Conservation (phyloP, 2,888 invertebrate species). For the Eristalinus sepulchralis region DNA sequence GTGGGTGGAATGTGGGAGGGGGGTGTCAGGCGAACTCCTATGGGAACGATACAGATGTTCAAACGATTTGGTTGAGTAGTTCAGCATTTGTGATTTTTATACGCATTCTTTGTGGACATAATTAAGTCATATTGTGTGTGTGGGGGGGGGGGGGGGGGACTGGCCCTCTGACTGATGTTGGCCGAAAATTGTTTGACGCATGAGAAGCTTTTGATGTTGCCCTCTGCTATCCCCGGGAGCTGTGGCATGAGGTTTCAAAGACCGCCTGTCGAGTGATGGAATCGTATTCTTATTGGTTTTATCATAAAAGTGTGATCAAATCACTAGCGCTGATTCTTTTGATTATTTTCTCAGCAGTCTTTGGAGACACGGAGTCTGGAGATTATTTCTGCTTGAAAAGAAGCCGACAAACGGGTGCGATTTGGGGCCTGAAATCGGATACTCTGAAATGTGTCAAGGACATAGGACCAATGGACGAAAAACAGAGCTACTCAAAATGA, state of each 20-base stretch:
- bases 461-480: too few species aligned
- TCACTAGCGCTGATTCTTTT: neutral
- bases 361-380: neutral
- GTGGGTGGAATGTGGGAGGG: neutral
- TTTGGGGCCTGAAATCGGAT: too few species aligned
- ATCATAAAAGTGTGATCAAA: neutral
- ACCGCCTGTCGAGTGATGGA: neutral
- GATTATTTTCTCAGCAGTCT: neutral
- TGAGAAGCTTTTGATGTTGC: slow-evolving; percentile 10
- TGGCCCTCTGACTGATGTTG: neutral
- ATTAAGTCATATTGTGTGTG: slow-evolving; percentile 33
- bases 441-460: too few species aligned
- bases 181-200: slow-evolving; percentile 26
- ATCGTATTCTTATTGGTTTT: neutral
- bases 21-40: neutral
- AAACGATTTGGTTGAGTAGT: slow-evolving; percentile 57
- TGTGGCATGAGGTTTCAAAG: neutral
- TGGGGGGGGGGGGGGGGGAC: neutral
- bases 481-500: too few species aligned
- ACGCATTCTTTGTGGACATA: slow-evolving; percentile 30
- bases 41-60: slow-evolving; percentile 62
- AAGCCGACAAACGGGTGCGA: too few species aligned
- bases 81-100: slow-evolving; percentile 43
- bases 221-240: neutral
- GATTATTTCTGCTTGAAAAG: too few species aligned